Conservation (phyloP, 2,797 vertebrate species). For the Phalanger gymnotis region DNA sequence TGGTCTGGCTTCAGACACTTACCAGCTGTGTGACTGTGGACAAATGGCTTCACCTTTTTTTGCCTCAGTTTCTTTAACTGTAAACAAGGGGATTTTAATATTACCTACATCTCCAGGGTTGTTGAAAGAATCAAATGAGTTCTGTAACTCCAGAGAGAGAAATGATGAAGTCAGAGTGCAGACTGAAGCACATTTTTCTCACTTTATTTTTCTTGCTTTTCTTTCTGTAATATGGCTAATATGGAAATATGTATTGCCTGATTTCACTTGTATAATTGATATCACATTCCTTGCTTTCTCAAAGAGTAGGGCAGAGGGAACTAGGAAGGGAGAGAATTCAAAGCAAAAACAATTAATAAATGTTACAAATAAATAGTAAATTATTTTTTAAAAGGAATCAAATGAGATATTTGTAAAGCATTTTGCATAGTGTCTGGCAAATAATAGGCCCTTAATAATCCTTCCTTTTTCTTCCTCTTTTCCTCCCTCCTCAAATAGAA, state of each 20-base stretch:
- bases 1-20: not conserved
- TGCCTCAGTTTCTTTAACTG: not conserved
- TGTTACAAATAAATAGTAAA: not conserved
- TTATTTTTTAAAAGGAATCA: not conserved
- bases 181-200: not conserved
- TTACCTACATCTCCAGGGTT: not conserved
- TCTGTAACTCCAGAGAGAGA: not conserved
- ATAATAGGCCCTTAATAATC: not conserved
- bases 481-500: not conserved
- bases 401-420: not conserved
- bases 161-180: not conserved
- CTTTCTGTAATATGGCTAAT: not conserved
- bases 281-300: not conserved
- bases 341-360: not conserved
- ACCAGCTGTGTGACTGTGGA: not conserved
- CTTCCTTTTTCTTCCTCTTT: not conserved
- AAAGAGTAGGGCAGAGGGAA: not conserved
- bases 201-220: not conserved
- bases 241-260: not conserved
- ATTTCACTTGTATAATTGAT: not conserved
- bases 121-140: not conserved
- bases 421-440: not conserved
- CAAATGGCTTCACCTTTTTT: not conserved
- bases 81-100: not conserved
- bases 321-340: not conserved